These are phyloP conservation scores for Drosophila carrolli DNA, from an alignment of 1,140 invertebrate species.

Conservation along the genomic window DNA sequence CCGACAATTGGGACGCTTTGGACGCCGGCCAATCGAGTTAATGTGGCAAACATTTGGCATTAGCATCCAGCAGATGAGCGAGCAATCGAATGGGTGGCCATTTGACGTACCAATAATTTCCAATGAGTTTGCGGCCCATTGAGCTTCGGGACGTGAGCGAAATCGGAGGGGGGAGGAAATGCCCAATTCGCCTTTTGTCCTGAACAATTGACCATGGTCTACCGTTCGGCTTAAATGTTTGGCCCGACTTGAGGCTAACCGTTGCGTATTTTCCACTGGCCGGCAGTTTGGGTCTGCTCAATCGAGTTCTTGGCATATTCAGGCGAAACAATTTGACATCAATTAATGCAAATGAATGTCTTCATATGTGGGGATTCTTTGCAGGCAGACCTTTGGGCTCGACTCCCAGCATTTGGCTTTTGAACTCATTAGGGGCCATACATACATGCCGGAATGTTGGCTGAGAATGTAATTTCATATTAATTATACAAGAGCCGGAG, in stretches of 20 bases:
- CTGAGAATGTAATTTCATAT: constrained; percentile 44
- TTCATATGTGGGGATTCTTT: constrained; percentile 37
- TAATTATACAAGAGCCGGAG: constrained; percentile 22
- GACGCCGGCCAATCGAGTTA: constrained; percentile 75
- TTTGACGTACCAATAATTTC: constrained; percentile 80
- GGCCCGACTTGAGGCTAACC: constrained; percentile 22
- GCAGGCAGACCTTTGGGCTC: constrained; percentile 3
- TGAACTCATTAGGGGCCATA: constrained; percentile 37
- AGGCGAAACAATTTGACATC: constrained; percentile 52
- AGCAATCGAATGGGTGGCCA: constrained; percentile 46
- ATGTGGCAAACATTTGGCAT: constrained; percentile 77
- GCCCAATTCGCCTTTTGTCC: constrained; percentile 33
- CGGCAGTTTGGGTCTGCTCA: background rate
- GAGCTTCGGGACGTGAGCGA: constrained; percentile 60
- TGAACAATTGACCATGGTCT: constrained; percentile 25
- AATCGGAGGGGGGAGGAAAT: background rate
- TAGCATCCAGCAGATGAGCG: constrained; percentile 54
- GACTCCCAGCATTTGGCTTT: constrained; percentile 19
- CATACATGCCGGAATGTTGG: constrained; percentile 21
- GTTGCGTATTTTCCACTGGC: constrained; percentile 7
- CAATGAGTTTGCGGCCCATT: constrained; percentile 81
- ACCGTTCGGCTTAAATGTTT: constrained; percentile 30
- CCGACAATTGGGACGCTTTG: constrained; percentile 64
- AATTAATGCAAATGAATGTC: constrained; percentile 65
- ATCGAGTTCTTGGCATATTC: constrained; percentile 37